Evolutionary conservation across 2,888 invertebrate genomes (phyloP), one percentile per base, ranked within the genome.

Genomic region (Caenorhabditis macrosperma): DNA sequence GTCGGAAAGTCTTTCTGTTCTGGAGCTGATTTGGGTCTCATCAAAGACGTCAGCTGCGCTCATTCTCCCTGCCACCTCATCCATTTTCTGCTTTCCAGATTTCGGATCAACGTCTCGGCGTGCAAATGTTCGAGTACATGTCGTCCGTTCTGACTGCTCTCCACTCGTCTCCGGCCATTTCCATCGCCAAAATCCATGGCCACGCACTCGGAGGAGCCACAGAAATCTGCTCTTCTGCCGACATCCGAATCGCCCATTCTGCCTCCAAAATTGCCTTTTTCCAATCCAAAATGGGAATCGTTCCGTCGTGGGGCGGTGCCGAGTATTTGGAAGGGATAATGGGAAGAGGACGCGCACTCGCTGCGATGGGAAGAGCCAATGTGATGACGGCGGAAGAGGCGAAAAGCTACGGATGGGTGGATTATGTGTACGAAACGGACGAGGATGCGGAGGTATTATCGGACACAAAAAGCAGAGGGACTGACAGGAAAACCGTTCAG

Each of bases 281-380:
- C 24, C 82, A 85, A 64, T 69, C 80, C 1, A 78, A 66, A 61
- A 79, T 85, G 72, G 84, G 84, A 12, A 82, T 85, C 26, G 78
- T 82, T n/a, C 84, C 84, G 7, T 79, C 80, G 1, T 85, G 84
- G 84, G 84, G 84, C 30, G 84, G 84, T 9, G 82, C 82, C 28
- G 69, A 71, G 5, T 83, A 77, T 63, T 50, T 85, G 46, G 76
- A 81, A 20, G 60, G 33, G 22, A 81, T 77, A 59, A 71, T 81
- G 74, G 81, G 81, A 60, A 57, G 69, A 38, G 66, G 68, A 10
- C 26, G 46, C 20, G 81, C 81, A 26, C 50, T 81, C 9, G 59
- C 66, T 22, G 77, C 72, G 15, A 72, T 81, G 74, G 60, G 59
- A 41, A 33, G 76, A 33, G 81, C 81, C 9, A 74, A 76, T 61